phyloP scores from a whole-genome alignment of 2,113 vertebrate genomes.

The Orthonyx spaldingii region DNA sequence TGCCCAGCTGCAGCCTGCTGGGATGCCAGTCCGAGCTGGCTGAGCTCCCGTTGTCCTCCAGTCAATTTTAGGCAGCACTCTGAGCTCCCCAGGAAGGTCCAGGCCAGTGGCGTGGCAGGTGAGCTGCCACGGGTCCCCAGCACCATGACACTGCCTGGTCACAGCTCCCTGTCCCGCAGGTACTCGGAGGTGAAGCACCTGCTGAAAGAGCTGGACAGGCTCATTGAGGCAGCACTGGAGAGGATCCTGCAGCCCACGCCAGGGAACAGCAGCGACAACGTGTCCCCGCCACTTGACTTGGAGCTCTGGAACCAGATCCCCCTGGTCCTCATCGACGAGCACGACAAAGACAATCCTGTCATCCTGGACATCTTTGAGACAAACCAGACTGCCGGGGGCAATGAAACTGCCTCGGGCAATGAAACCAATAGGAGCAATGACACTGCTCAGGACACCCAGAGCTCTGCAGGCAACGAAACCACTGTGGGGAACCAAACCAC shows the following conservation, averaged over 20 bases:
- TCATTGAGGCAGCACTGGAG: slow-evolving; percentile 65
- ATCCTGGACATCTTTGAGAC: slow-evolving; percentile 69
- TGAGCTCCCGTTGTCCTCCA: accelerated
- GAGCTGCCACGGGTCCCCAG: not conserved
- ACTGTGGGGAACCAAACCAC: not conserved
- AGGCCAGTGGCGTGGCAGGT: accelerated
- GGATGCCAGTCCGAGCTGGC: accelerated
- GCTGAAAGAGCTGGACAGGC: slow-evolving; percentile 73
- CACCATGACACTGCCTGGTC: accelerated
- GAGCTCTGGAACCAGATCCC: slow-evolving; percentile 75
- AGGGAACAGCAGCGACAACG: not conserved
- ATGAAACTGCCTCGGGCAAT: accelerated
- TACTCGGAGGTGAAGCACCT: slow-evolving; percentile 70
- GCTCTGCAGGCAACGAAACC: accelerated
- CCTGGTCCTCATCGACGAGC: slow-evolving; percentile 73
- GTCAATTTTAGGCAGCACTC: accelerated
- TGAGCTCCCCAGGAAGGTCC: not conserved
- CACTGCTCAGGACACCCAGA: too few relatives aligned
- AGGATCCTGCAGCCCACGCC: slow-evolving; percentile 58
- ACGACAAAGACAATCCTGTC: slow-evolving; percentile 28
- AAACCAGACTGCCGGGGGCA: not conserved
- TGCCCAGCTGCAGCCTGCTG: not conserved
- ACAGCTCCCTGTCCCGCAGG: slow-evolving; percentile 21
- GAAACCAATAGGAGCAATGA: accelerated
- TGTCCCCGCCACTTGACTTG: not conserved